Percentiles rank a stretch among this genome's conserved stretches.
phyloP scores from a whole-genome alignment of 2,888 invertebrate species.

The Seira ritae region DNA sequence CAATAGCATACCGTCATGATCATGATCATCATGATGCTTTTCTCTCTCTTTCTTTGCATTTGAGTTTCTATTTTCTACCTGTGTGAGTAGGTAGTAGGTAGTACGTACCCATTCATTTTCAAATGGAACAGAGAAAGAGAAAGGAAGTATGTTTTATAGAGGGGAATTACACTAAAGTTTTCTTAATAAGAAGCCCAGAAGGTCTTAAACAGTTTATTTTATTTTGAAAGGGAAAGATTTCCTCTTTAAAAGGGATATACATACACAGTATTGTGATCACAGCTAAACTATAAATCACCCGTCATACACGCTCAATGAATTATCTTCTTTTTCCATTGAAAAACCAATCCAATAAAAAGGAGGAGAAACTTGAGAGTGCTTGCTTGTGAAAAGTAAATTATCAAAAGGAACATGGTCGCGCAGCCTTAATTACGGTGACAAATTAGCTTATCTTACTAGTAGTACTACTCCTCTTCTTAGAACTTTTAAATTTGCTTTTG shows the following conservation, averaged over 20 bases:
- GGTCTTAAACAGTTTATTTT: slow-evolving; percentile 31
- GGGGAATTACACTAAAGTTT: slow-evolving; percentile 18
- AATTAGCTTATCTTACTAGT: not conserved
- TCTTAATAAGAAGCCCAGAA: slow-evolving; percentile 18
- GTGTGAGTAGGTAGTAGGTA: no score
- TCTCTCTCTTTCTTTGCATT: slow-evolving; percentile 11
- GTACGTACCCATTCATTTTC: not conserved
- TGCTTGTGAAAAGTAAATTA: not conserved
- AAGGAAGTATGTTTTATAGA: not conserved
- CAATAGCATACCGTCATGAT: not conserved
- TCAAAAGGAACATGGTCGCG: not conserved
- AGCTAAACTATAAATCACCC: slow-evolving; percentile 47
- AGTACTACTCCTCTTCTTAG: no score
- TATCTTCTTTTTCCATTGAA: no score
- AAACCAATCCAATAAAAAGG: no score
- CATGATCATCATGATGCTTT: slow-evolving; percentile 9
- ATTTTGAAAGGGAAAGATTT: slow-evolving; percentile 29
- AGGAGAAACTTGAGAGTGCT: not conserved
- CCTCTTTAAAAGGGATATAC: slow-evolving; percentile 30
- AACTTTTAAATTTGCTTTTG: no score
- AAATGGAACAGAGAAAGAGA: slow-evolving; percentile 1
- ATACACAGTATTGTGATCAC: not conserved
- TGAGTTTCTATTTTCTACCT: slow-evolving; percentile 22
- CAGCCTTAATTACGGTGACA: not conserved
- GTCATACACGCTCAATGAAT: slow-evolving; percentile 37